Conservation (phyloP, 2,797 vertebrate species). For the Remorina albescens region DNA sequence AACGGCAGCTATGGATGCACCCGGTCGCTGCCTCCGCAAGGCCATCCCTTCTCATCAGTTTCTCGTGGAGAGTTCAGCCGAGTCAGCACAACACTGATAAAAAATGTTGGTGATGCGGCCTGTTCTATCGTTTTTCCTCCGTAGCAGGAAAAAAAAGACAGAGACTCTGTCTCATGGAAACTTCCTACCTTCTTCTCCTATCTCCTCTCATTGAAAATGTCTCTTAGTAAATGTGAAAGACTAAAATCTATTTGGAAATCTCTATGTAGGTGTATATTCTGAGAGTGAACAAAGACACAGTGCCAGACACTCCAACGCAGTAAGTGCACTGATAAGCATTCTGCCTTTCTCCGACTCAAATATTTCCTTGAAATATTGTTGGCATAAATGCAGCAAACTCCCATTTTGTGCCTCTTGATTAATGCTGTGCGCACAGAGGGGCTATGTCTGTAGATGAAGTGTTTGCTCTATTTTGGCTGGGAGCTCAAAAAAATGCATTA, state of each 20-base stretch:
- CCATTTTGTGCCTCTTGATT: conserved; percentile 60
- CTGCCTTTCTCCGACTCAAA: conserved; percentile 23
- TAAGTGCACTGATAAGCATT: conserved; percentile 36
- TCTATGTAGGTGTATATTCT: conserved; percentile 28
- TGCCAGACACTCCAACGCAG: conserved; percentile 19
- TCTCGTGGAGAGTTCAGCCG: conserved; percentile 68
- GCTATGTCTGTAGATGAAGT: conserved; percentile 35
- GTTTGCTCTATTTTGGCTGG: conserved; percentile 63
- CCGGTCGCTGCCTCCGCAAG: conserved; percentile 19
- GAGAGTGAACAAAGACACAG: conserved; percentile 33
- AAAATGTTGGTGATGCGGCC: conserved; percentile 51
- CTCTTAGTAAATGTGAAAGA: conserved; percentile 34
- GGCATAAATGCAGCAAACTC: conserved; percentile 45
- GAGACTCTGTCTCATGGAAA: conserved; percentile 8
- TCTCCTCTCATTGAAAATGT: conserved; percentile 11
- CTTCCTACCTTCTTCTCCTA: neutral
- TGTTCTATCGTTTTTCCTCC: conserved; percentile 38
- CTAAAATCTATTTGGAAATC: conserved; percentile 20
- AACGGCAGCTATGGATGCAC: conserved; percentile 44
- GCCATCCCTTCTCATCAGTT: conserved; percentile 74
- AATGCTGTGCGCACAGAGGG: conserved; percentile 51
- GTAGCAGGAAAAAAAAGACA: conserved; percentile 22
- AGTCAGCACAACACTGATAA: conserved; percentile 74
- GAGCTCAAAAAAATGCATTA: conserved; percentile 40
- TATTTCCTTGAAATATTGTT: conserved; percentile 44